These are phyloP conservation scores for Abrostola triplasia DNA, from an alignment of 2,888 invertebrate species.

Conservation along the genomic window DNA sequence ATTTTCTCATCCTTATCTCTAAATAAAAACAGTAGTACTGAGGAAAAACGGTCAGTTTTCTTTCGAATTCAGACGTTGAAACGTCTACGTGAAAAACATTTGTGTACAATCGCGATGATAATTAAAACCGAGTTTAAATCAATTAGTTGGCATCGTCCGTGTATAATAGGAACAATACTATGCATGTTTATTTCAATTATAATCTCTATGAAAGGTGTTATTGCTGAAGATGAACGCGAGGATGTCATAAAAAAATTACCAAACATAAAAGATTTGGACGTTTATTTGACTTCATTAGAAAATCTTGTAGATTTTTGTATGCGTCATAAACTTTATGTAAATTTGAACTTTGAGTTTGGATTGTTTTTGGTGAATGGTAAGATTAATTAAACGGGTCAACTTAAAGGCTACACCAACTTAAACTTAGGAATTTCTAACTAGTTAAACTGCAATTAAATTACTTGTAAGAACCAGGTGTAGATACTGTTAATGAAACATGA, in stretches of 20 bases:
- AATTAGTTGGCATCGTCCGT: slow-evolving; percentile 12
- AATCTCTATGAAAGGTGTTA: slow-evolving; percentile 16
- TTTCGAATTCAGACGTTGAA: slow-evolving; percentile 48
- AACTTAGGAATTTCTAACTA: no score
- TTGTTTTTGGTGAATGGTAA: slow-evolving; percentile 73
- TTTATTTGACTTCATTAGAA: slow-evolving; percentile 62
- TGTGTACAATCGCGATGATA: slow-evolving; percentile 5
- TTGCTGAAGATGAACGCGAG: slow-evolving; percentile 10
- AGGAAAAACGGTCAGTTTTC: slow-evolving; percentile 58
- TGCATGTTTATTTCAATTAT: slow-evolving; percentile 1
- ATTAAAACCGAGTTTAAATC: slow-evolving; percentile 23
- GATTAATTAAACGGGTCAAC: slow-evolving; percentile 10
- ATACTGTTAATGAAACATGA: no score
- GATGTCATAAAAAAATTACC: slow-evolving; percentile 54
- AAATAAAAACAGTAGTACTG: slow-evolving; percentile 53
- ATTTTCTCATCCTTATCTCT: slow-evolving; percentile 30
- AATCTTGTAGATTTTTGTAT: slow-evolving; percentile 58
- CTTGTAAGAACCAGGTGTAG: no score
- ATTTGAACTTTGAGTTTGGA: slow-evolving; percentile 69
- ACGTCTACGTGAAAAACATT: slow-evolving; percentile 32
- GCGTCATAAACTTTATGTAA: slow-evolving; percentile 59
- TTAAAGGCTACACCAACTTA: no score
- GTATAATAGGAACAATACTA: slow-evolving; percentile 12
- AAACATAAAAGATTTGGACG: slow-evolving; percentile 56
- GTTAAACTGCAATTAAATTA: no score